Evolutionary conservation across 2,888 invertebrate genomes (phyloP), one percentile per base, ranked within the genome.

Genomic region (Tinea trinotella): DNA sequence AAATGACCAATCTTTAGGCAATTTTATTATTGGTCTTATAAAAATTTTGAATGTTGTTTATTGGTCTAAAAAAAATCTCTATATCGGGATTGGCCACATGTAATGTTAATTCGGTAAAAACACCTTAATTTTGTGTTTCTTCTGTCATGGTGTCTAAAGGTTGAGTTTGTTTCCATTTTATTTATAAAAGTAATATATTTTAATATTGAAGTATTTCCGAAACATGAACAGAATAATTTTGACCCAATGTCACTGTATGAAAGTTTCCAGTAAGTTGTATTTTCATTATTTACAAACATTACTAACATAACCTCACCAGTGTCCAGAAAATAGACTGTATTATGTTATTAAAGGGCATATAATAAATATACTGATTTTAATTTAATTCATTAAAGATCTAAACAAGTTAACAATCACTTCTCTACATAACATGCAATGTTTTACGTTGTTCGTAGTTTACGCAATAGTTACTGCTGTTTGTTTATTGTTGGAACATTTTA

Each of bases 81-180:
- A 15, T 40, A 13, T 15, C 7, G 40, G n/a, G 40, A 40, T 40
- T 15, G 40, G 40, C 13, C 7, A 40, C n/a, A 1, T n/a, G 6
- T 13, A n/a, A 15, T 40, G 40, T 15, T 6, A 40, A 15, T 15
- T 40, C 13, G 40, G 3, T 15, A 40, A 40, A 40, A 40, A 40
- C 12, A 40, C 40, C 40, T 40, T 40, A 40, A 40, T 46, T 46
- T 19, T 19, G 19, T 46, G 17, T 46, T 19, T 46, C 19, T 46
- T 35, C 12, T 52, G 52, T 83, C 79, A 82, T 79, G 77, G 79
- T 79, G 72, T 76, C 61, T 71, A 74, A 68, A 76, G 76, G 77
- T 78, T 78, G 76, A 82, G 68, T 78, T 82, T 82, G 80, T 81
- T 84, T 78, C 79, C 76, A 66, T 72, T 68, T 64, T 61, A 71